A percentile compares a stretch with the other conserved stretches of the same genome.
Evolutionary conservation across 2,888 invertebrate species (phyloP).

Genomic region (Mycogona germanica): DNA sequence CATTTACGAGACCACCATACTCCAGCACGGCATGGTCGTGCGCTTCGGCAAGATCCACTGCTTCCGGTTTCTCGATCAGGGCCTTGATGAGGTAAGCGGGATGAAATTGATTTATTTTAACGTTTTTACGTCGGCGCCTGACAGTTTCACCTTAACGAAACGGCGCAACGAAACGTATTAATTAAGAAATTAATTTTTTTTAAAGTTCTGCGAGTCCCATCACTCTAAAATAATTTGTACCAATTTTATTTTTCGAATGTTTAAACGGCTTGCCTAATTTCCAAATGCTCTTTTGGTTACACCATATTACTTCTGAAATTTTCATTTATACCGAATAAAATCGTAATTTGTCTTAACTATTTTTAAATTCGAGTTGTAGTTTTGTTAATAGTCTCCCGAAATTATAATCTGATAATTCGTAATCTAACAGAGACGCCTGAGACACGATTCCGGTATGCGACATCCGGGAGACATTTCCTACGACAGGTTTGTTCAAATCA

Average conservation of each 20-base stretch:
- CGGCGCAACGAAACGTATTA: too few species aligned
- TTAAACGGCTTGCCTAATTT: neutral
- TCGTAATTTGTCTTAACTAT: neutral
- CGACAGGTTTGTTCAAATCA: slow-evolving; percentile 8
- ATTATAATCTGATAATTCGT: neutral
- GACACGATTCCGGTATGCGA: slow-evolving; percentile 14
- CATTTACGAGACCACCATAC: slow-evolving; percentile 80
- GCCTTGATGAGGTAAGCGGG: slow-evolving; percentile 26
- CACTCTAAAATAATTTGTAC: too few species aligned
- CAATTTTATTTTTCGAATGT: neutral
- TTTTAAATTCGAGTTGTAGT: neutral
- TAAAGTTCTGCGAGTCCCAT: neutral
- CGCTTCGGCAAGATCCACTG: slow-evolving; percentile 40
- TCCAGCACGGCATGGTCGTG: slow-evolving; percentile 46
- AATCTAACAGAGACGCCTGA: slow-evolving; percentile 14
- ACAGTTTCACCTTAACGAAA: too few species aligned
- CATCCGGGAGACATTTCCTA: slow-evolving; percentile 12
- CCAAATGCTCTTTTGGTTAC: too few species aligned
- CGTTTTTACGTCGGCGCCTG: too few species aligned
- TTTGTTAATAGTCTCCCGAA: neutral
- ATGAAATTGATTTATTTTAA: too few species aligned
- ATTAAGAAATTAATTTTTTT: too few species aligned
- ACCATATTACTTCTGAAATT: too few species aligned
- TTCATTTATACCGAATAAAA: too few species aligned
- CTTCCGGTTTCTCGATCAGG: slow-evolving; percentile 41